Conservation (phyloP, 2,113 vertebrate genomes). For the Glareola pratincola region DNA sequence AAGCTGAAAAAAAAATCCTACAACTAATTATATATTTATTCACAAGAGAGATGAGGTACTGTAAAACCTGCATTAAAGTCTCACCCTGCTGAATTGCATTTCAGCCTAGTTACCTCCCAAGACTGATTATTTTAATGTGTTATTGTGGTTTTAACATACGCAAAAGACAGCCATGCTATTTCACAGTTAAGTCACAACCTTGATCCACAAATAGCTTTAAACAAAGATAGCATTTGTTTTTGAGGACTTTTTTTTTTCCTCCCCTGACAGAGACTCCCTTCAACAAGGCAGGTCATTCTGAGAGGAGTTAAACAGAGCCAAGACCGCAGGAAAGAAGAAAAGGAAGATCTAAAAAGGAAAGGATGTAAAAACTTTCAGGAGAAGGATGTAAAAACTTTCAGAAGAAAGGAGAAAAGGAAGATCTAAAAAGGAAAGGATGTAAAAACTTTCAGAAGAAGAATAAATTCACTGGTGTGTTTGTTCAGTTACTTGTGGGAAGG, state of each 20-base stretch:
- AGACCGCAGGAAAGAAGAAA: background rate
- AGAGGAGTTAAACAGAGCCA: background rate
- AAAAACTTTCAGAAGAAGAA: background rate
- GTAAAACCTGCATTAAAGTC: background rate
- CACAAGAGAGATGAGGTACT: background rate
- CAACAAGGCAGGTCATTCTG: background rate
- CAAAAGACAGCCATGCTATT: background rate
- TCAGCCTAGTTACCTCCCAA: background rate
- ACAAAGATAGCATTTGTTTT: conserved; percentile 8
- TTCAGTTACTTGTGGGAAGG: background rate
- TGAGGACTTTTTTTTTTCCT: background rate
- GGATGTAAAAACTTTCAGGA: background rate
- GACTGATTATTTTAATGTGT: background rate
- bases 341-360: background rate
- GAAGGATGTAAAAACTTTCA: background rate
- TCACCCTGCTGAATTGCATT: background rate
- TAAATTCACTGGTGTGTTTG: fast-evolving
- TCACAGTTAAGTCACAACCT: conserved; percentile 19
- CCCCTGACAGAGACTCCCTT: background rate
- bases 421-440: background rate
- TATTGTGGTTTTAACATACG: background rate
- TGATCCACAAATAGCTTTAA: conserved; percentile 19
- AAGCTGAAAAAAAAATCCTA: background rate
- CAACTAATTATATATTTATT: background rate
- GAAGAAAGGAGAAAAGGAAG: background rate